A percentile compares a stretch with the other conserved stretches of the same genome.
Evolutionary conservation across 64 coral and sea anemone genomes (phyloP).

Genomic region (Montipora efflorescens): DNA sequence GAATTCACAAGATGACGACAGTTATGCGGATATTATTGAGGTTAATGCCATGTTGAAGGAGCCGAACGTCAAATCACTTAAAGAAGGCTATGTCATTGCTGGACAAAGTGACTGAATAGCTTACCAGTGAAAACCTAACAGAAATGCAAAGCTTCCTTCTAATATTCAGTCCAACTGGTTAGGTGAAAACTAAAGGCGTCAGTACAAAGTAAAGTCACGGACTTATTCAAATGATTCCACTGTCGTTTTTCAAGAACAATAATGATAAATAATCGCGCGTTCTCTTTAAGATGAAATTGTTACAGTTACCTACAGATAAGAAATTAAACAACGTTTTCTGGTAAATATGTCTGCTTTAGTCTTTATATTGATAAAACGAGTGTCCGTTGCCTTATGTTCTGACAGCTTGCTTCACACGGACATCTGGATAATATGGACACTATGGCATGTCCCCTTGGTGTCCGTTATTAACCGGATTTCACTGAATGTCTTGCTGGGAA

Average conservation of each 20-base stretch:
- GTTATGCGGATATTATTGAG: no score
- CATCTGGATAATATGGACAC: conserved; percentile 2
- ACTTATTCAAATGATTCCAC: background rate
- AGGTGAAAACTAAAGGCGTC: no score
- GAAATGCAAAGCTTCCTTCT: no score
- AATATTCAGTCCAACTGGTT: no score
- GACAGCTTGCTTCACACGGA: background rate
- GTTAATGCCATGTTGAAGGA: no score
- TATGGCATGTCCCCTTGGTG: conserved; percentile 10
- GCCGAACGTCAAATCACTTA: no score
- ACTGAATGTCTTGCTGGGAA: no score
- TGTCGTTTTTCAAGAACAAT: background rate
- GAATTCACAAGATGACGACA: no score
- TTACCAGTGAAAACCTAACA: no score
- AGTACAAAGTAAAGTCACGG: no score
- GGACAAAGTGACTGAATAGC: no score
- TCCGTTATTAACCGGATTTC: background rate
- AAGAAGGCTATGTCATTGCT: no score
- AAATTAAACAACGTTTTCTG: background rate
- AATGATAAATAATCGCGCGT: background rate
- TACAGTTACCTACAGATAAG: background rate
- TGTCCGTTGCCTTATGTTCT: background rate
- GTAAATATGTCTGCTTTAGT: background rate
- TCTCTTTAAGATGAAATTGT: background rate
- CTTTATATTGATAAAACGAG: background rate